Base-by-base conservation (phyloP, 2,888 invertebrate species). In the Scelioninae gen. 2 region DNA sequence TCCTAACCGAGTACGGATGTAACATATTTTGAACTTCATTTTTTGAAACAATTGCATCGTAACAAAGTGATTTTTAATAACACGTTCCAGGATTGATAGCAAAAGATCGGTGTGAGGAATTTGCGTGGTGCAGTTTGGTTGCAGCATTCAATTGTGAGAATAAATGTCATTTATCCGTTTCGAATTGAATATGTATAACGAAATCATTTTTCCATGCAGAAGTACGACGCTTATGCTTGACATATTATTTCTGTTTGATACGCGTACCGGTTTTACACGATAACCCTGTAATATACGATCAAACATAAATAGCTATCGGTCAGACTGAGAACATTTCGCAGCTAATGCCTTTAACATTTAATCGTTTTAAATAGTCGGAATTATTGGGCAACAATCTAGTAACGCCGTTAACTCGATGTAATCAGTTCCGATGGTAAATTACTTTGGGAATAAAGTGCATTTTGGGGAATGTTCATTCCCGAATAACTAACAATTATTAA, bases 371-470 rank as follows among this genome's bases (percentile, higher is more conserved):
- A 58, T 37, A 45, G 46, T 46, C 33, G 11, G 45, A 45, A 45
- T 57, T 45, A 57, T 58, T 58, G 46, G 25, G 46, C 11, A 58
- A 45, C 45, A 31, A 45, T 33, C 57, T 45, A 57, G 57, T 57
- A 45, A 31, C 28, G 41, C 5, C 28, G 33, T 39, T 19, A 18
- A 15, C 11, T 57, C 45, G 57, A 22, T 43, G 18, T 43, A 33
- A 57, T 45, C 33, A 43, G 13, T 16, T 25, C 33, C 9, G 13
- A 33, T 19, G 28, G 43, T 45, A 33, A 10, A 45, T 57, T 45
- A 57, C 45, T 33, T 35, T 35, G 57, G 22, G 57, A 43, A 45
- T 43, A 19, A 45, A 45, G 43, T 45, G 43, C 45, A 33, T 45
- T 58, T 58, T 46, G n/a, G 46, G 37, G 58, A 46, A n/a, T 58